A percentile compares a stretch with the other conserved stretches of the same genome.
These are phyloP conservation scores for Pseudopodoces humilis DNA, from an alignment of 2,113 vertebrate genomes.

Conservation along the genomic window DNA sequence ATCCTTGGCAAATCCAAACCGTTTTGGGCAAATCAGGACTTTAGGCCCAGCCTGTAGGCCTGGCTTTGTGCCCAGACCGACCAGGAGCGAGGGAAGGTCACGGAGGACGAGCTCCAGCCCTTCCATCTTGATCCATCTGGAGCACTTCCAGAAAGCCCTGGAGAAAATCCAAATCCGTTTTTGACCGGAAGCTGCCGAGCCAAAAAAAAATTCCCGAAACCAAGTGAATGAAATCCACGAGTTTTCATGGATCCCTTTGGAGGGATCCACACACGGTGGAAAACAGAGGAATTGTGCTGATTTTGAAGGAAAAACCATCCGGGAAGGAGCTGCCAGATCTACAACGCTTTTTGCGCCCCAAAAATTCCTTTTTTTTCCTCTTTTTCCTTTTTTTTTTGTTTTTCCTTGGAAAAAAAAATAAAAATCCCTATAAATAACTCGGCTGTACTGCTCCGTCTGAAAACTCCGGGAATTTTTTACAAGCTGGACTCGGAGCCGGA, in stretches of 20 bases:
- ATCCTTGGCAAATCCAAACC: rapidly evolving
- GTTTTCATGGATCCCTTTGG: neutral
- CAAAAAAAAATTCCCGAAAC: neutral
- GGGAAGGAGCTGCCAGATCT: neutral
- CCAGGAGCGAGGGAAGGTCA: neutral
- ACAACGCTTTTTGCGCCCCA: neutral
- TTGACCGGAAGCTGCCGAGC: neutral
- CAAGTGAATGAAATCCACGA: neutral
- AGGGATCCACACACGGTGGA: neutral
- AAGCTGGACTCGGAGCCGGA: neutral
- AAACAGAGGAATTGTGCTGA: neutral
- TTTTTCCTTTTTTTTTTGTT: neutral
- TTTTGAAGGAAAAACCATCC: neutral
- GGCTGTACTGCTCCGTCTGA: neutral
- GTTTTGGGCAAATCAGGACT: neutral
- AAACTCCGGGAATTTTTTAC: neutral
- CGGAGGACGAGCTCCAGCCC: neutral
- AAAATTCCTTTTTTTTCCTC: neutral
- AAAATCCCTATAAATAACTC: neutral
- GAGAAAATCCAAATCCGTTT: neutral
- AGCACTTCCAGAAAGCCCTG: neutral
- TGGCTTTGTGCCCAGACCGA: neutral
- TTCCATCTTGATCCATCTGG: neutral
- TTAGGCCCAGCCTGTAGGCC: neutral
- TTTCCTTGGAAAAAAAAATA: neutral